A percentile compares a stretch with the other conserved stretches of the same genome.
phyloP scores from a whole-genome alignment of 2,113 vertebrate genomes.

The Sapayoa aenigma region DNA sequence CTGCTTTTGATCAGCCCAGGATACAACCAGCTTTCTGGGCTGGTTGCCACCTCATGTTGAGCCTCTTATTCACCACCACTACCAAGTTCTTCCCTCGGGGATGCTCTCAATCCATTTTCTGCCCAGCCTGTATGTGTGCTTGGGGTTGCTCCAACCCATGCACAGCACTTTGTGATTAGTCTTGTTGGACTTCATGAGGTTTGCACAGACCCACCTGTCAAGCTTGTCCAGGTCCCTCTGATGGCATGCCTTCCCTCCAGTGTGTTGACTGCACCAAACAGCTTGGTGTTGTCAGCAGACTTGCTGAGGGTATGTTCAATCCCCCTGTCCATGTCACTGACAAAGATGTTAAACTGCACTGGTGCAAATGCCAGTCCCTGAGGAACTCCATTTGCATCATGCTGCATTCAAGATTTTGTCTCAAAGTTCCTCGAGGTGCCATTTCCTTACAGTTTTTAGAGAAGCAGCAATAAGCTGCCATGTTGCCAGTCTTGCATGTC shows the following conservation, averaged over 20 bases:
- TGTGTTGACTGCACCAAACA: background rate
- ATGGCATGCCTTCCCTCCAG: no score
- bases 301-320: background rate
- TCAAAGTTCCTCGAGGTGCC: background rate
- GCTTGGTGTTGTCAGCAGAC: background rate
- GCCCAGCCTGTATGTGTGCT: background rate
- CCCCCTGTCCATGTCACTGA: background rate
- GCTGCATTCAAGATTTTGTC: background rate
- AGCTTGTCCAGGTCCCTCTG: background rate
- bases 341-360: background rate
- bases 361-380: background rate
- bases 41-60: background rate
- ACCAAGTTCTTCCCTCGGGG: background rate
- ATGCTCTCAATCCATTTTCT: background rate
- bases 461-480: background rate
- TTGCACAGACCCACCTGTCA: background rate
- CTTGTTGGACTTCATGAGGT: background rate
- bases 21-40: background rate
- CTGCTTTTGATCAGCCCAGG: background rate
- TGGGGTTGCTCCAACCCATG: background rate
- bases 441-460: background rate
- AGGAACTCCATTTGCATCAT: background rate
- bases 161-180: background rate
- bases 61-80: background rate
- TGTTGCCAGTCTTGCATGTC: accelerated